Evolutionary conservation across 2,888 invertebrate species (phyloP), one percentile per base, ranked within the genome.

Genomic region (Lycocerus yunnanus): DNA sequence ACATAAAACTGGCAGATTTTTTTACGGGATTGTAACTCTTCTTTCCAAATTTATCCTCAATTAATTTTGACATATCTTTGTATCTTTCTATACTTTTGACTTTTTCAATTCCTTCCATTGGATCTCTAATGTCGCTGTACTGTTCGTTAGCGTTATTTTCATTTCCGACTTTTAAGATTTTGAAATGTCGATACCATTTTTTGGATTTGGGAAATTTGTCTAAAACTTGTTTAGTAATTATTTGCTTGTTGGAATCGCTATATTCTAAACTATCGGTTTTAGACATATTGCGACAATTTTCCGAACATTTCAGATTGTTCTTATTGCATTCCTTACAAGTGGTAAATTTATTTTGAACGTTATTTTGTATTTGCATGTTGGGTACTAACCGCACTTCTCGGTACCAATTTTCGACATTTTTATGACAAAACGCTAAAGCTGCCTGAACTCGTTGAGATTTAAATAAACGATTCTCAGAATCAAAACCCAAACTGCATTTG

Each of bases 71-170:
- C 92, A 93, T 92, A 79, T 93, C 93, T 83, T 92, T 92, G 78
- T 93, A 93, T 66, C 93, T 88, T 82, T 93, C 92, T 84, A 93
- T 92, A 75, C 92, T 92, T 85, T 91, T 90, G 78, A 92, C 90
- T 82, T 92, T 92, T 75, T 92, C 91, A 69, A 90, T 90, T 72
- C 88, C 87, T 84, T 92, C 92, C 75, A 92, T 89, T 1, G 90
- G 90, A 81, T 90, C 90, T 83, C 88, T 88, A 0, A 88, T 84
- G 71, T 90, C 90, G 81, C 84, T 86, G 66, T 81, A 80, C 27
- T 81, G 81, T 18, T 79, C 77, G 1, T 71, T 71, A 13, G 74
- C 24, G 82, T 59, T 69, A 88, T 81, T 80, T 86, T 89, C 78
- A 86, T 89, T 5, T 87, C 76, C 88, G 66, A 88, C 88, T 72